Percentiles rank a stretch among this genome's conserved stretches.
phyloP scores from a whole-genome alignment of 2,888 invertebrate genomes.

The Alentia gelatinosa region DNA sequence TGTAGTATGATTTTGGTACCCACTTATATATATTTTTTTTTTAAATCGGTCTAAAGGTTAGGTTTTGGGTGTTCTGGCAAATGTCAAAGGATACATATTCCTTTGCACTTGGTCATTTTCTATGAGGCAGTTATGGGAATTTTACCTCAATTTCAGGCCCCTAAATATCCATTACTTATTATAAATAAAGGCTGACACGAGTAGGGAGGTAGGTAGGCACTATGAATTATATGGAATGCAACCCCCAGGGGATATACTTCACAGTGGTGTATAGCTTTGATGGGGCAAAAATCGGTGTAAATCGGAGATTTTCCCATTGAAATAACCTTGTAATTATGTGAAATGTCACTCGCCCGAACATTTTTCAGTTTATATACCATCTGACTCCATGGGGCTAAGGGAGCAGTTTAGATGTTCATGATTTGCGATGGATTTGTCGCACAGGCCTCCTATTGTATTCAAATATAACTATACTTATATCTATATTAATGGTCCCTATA shows the following conservation, averaged over 20 bases:
- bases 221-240: neutral
- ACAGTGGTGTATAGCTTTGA: neutral
- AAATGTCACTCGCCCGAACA: no score
- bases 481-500: no score
- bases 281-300: neutral
- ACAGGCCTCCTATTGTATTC: no score
- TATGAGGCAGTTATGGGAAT: neutral
- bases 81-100: neutral
- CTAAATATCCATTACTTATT: neutral
- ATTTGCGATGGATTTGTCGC: no score
- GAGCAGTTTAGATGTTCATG: no score
- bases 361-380: no score
- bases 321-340: no score
- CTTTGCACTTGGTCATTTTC: neutral
- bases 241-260: neutral
- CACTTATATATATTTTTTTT: neutral
- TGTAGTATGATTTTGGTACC: neutral
- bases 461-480: no score
- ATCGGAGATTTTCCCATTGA: neutral
- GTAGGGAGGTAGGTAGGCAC: neutral
- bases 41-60: neutral
- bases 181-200: neutral
- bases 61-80: neutral
- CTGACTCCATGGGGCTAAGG: no score
- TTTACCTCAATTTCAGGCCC: neutral